Evolutionary conservation across 1,140 invertebrate species (phyloP).

Genomic region (Danaus melanippus): DNA sequence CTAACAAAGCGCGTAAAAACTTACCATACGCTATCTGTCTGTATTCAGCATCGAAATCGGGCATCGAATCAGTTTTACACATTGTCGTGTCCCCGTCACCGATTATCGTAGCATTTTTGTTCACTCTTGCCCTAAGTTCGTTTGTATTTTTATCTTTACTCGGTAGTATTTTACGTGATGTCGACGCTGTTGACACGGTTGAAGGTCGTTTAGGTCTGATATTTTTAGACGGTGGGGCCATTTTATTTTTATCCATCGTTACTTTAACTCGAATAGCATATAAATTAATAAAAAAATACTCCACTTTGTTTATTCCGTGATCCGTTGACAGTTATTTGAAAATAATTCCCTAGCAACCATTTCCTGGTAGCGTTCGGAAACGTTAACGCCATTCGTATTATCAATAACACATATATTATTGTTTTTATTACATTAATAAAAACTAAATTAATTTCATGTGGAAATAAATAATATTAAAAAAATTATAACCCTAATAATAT

Average conservation of each 20-base stretch:
- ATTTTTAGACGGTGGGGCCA: constrained; percentile 26
- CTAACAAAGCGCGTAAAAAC: constrained; percentile 44
- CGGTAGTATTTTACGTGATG: constrained; percentile 20
- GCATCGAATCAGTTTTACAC: constrained; percentile 28
- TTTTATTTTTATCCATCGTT: constrained; percentile 45
- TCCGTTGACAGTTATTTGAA: constrained; percentile 15
- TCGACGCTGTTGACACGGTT: constrained; percentile 17
- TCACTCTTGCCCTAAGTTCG: constrained; percentile 20
- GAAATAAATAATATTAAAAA: too few relatives aligned
- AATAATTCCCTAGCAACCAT: background rate
- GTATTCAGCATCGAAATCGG: constrained; percentile 37
- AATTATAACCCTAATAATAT: too few relatives aligned
- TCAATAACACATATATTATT: too few relatives aligned
- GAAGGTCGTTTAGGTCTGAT: constrained; percentile 28
- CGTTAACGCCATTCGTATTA: too few relatives aligned
- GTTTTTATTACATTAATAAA: too few relatives aligned
- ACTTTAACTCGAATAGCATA: constrained; percentile 1
- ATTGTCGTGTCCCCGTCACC: constrained; percentile 31
- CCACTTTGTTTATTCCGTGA: constrained; percentile 6
- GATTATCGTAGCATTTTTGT: constrained; percentile 28
- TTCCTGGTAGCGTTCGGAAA: too few relatives aligned
- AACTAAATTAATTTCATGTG: too few relatives aligned
- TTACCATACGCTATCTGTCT: constrained; percentile 45
- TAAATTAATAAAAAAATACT: constrained; percentile 2
- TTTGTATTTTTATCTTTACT: constrained; percentile 22